Conservation (phyloP, 1,140 invertebrate genomes). For the Latrodectus geometricus region DNA sequence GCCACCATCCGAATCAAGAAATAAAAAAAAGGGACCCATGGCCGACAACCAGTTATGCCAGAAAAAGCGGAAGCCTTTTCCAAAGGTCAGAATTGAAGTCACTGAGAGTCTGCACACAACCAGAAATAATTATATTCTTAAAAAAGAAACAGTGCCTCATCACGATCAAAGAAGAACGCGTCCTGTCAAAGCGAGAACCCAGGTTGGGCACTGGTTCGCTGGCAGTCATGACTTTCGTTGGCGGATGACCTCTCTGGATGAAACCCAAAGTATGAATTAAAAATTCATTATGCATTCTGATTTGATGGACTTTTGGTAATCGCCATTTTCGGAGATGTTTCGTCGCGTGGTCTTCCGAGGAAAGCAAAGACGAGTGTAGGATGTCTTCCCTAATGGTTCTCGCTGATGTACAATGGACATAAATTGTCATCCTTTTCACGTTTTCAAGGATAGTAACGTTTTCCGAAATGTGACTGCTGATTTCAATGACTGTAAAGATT, state of each 20-base stretch:
- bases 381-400: too few relatives aligned
- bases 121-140: constrained; percentile 10
- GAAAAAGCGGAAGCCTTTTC: constrained; percentile 32
- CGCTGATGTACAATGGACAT: too few relatives aligned
- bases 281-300: constrained; percentile 16
- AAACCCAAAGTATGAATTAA: constrained; percentile 1
- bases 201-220: constrained; percentile 4
- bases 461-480: too few relatives aligned
- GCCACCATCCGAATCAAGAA: constrained; percentile 3
- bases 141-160: background rate
- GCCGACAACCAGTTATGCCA: constrained; percentile 48
- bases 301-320: constrained; percentile 14
- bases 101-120: constrained; percentile 26
- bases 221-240: constrained; percentile 10
- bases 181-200: background rate
- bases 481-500: too few relatives aligned
- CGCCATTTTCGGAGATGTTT: background rate
- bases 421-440: too few relatives aligned
- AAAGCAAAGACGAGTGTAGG: background rate
- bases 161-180: background rate
- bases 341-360: background rate
- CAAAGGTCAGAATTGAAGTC: constrained; percentile 33
- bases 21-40: background rate
- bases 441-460: too few relatives aligned
- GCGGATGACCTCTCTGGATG: constrained; percentile 17